These are phyloP conservation scores for Sipha maydis DNA, from an alignment of 2,888 invertebrate genomes.

Conservation along the genomic window DNA sequence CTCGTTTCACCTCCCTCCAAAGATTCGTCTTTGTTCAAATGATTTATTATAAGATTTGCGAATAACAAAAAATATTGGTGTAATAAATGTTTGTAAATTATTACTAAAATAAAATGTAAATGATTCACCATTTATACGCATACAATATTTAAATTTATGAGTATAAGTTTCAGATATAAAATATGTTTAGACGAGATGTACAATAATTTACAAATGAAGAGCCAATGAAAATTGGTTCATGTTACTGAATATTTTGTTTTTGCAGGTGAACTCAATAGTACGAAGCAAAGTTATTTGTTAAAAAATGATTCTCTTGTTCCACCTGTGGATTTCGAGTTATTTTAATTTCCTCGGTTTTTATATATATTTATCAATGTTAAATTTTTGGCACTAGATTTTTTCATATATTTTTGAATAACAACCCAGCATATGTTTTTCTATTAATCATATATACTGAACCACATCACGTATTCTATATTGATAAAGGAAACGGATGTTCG, in stretches of 20 bases:
- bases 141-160: constrained; percentile 22
- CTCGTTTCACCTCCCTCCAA: neutral
- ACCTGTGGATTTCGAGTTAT: constrained; percentile 33
- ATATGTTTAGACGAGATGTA: neutral
- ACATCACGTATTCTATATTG: neutral
- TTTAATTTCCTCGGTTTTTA: constrained; percentile 3
- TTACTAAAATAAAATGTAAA: constrained; percentile 22
- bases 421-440: neutral
- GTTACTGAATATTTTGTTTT: neutral
- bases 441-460: neutral
- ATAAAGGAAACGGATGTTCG: neutral
- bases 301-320: neutral
- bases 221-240: neutral
- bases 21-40: neutral
- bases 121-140: neutral
- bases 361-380: neutral
- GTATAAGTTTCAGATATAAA: neutral
- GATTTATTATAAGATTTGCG: constrained; percentile 21
- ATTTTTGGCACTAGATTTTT: constrained; percentile 37
- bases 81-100: constrained; percentile 39
- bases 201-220: neutral
- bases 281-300: neutral
- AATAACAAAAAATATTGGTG: constrained; percentile 1
- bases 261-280: neutral
- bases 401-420: constrained; percentile 15